Conservation (phyloP, 2,797 vertebrate genomes). For the Neopelma chrysocephalum region DNA sequence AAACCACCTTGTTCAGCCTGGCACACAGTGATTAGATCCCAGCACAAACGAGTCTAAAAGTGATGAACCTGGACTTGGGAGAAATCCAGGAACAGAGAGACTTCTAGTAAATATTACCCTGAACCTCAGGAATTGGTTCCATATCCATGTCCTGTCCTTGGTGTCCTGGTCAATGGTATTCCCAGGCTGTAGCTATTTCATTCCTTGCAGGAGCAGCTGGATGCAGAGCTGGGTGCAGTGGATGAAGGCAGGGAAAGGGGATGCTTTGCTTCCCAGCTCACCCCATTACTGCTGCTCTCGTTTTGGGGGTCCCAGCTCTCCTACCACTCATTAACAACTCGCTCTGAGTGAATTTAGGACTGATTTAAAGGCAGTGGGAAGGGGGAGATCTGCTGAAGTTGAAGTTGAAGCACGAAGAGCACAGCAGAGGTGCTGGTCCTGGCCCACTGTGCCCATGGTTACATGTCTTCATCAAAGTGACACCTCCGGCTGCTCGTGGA, state of each 20-base stretch:
- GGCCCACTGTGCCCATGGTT: neutral
- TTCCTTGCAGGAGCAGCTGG: rapidly evolving
- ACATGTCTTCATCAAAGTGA: neutral
- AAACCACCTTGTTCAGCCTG: neutral
- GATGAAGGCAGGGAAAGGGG: neutral
- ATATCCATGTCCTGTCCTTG: neutral
- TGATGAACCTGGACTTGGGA: neutral
- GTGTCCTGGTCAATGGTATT: neutral
- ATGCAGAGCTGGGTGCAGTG: neutral
- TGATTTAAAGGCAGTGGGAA: neutral
- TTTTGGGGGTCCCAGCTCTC: neutral
- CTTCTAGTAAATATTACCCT: neutral
- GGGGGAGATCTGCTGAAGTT: neutral
- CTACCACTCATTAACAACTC: neutral
- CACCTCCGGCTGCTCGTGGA: neutral
- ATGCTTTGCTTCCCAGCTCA: neutral
- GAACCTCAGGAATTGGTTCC: neutral
- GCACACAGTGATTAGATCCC: neutral
- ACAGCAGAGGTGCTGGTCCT: neutral
- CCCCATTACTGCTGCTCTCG: neutral
- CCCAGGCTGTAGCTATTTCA: neutral
- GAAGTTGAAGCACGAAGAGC: neutral
- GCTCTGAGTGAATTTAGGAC: neutral
- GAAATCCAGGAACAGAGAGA: neutral
- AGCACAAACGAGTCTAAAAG: neutral